Base-by-base conservation (phyloP, 2,888 invertebrate genomes). In the Selenia dentaria region DNA sequence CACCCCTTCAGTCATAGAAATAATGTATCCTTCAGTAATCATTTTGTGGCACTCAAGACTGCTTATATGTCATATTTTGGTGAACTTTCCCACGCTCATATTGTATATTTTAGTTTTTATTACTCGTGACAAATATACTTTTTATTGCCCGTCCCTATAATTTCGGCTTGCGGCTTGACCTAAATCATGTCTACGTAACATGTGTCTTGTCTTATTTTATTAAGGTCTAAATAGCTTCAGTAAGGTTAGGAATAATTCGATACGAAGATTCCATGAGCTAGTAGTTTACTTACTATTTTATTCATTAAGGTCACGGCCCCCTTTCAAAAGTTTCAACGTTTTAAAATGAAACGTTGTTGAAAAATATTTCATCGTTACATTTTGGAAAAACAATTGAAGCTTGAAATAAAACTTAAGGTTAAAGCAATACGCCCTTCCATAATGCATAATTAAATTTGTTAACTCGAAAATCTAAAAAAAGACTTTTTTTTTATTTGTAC, bases 21-120 rank as follows among this genome's bases (percentile, higher is more conserved):
- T 2, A 53, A 45, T 56, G 22, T 22, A 16, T 2, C 36, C 50
- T 40, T 54, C 51, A 45, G 49, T 41, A 32, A 39, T 52, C 42
- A 54, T 52, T 52, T 45, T n/a, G 24, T 31, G 28, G 32, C 44
- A 47, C 44, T 43, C 47, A 8, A 45, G 34, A 34, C 39, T 22
- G 11, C 28, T 38, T 25, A 37, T 24, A 26, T 38, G 20, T 35
- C 25, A 48, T 43, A 39, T 48, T 39, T 34, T 9, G 13, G 28
- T 2, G 14, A 38, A 48, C 13, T 42, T 37, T 38, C 31, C 22
- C 29, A 31, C 48, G 29, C 34, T 31, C 33, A 11, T 11, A 29
- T 38, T 25, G 18, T 38, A 34, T 42, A 40, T 20, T 35, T 39
- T 40, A 40, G 25, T 31, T 35, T 26, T 46, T 40, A 46, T 35